Base-by-base conservation (phyloP, 2,888 invertebrate species). In the Protodeltote pygarga region DNA sequence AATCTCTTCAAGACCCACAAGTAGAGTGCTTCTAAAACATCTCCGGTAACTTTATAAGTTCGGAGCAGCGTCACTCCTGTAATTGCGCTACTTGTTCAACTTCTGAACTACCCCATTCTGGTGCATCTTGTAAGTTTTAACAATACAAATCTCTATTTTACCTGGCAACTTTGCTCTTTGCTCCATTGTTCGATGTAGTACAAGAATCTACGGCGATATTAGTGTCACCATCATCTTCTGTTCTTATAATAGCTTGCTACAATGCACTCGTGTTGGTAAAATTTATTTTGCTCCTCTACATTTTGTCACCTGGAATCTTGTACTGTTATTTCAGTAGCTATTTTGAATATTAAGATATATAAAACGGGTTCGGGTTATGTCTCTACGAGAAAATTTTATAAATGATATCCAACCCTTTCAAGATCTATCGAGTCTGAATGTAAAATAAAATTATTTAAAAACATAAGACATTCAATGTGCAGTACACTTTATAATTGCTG, bases 61-160 rank as follows among this genome's bases (percentile, higher is more conserved):
- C 14, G 20, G 23, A 23, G 42, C 35, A 34, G 60, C 19, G 42
- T 31, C 32, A 47, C 11, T 23, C 23, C 16, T 31, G 39, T 52
- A 59, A 65, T 59, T 55, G 59, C 35, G 9, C 39, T 50, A 48
- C 50, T 52, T 50, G 53, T 46, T 35, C 16, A 59, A 63, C 44
- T 60, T 47, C 31, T 20, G 17, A 63, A 60, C 41, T 44, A 33
- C 33, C 28, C 46, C 34, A 41, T 52, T 65, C 53, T 38, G 44
- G 23, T 65, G 53, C 64, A 61, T 46, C 51, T 57, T 57, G 47
- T 20, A 66, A 66, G 38, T 54, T 66, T 64, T 40, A 54, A 67
- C 54, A 66, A 61, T 64, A 66, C 66, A 64, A 58, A 64, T 66
- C 61, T 64, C 50, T 40, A 54, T 52, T 54, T 64, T 57, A 64